Evolutionary conservation across 2,113 vertebrate genomes (phyloP).

Genomic region (Gallinago paraguaiae): DNA sequence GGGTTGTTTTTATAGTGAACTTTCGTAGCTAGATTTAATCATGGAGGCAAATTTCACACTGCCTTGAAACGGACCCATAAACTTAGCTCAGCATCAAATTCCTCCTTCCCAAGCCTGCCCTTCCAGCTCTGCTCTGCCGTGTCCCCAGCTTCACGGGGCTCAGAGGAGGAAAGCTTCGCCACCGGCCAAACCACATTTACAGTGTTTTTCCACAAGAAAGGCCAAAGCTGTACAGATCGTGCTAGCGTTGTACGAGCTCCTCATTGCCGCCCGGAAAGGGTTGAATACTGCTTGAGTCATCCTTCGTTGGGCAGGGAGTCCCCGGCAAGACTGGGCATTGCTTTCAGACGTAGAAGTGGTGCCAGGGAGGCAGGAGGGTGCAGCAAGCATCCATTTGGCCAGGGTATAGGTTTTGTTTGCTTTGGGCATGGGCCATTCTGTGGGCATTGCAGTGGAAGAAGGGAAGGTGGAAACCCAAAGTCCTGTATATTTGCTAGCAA

Average conservation of each 20-base stretch:
- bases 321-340: not conserved
- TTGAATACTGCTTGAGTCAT: not conserved
- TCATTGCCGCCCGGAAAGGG: not conserved
- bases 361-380: not conserved
- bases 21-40: not conserved
- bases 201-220: not conserved
- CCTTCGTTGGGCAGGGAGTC: not conserved
- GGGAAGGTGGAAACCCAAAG: not conserved
- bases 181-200: not conserved
- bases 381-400: not conserved
- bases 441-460: not conserved
- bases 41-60: not conserved
- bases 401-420: not conserved
- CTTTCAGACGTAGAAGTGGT: not conserved
- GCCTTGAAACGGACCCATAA: not conserved
- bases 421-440: rapidly evolving
- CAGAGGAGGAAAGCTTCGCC: not conserved
- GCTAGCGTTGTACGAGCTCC: not conserved
- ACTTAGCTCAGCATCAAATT: not conserved
- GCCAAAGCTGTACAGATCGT: not conserved
- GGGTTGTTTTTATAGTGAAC: not conserved
- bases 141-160: not conserved
- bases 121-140: not conserved
- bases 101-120: not conserved
- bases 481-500: not conserved